Evolutionary conservation across 2,888 invertebrate species (phyloP).

Genomic region (Melikaiella ostensackeni): DNA sequence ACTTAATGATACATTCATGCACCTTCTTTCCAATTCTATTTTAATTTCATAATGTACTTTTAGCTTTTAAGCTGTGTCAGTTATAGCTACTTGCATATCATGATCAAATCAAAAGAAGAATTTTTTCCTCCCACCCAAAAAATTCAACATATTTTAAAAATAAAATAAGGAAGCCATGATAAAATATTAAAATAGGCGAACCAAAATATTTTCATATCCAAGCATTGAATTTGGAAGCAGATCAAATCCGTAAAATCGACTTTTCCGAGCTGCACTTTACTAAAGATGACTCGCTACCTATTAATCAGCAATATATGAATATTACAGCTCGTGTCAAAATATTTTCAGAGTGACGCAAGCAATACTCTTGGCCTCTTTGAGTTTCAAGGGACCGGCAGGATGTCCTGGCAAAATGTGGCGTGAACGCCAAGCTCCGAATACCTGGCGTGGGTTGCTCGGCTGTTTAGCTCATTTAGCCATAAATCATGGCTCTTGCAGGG

Average conservation of each 20-base stretch:
- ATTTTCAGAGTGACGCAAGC: slow-evolving; percentile 65
- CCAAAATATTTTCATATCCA: not conserved
- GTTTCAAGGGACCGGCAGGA: slow-evolving; percentile 44
- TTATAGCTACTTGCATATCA: too few relatives aligned
- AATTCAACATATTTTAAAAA: not conserved
- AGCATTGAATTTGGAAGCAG: not conserved
- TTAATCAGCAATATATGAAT: slow-evolving; percentile 50
- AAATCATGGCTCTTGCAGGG: slow-evolving; percentile 71
- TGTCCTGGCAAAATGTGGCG: slow-evolving; percentile 57
- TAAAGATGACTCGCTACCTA: not conserved
- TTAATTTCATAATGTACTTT: too few relatives aligned
- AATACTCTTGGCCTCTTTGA: slow-evolving; percentile 47
- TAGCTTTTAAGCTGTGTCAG: too few relatives aligned
- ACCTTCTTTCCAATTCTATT: too few relatives aligned
- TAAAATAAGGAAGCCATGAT: not conserved
- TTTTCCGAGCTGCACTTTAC: slow-evolving; percentile 8
- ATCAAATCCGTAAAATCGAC: slow-evolving; percentile 29
- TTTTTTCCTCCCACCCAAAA: not conserved
- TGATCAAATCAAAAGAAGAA: too few relatives aligned
- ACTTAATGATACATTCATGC: too few relatives aligned
- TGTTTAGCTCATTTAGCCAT: slow-evolving; percentile 66
- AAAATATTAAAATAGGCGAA: not conserved
- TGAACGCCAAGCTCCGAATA: slow-evolving; percentile 57
- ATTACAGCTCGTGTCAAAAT: slow-evolving; percentile 68
- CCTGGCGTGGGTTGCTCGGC: slow-evolving; percentile 68